These are phyloP conservation scores for Mionectes macconnelli DNA, from an alignment of 2,113 vertebrate genomes.

Conservation along the genomic window DNA sequence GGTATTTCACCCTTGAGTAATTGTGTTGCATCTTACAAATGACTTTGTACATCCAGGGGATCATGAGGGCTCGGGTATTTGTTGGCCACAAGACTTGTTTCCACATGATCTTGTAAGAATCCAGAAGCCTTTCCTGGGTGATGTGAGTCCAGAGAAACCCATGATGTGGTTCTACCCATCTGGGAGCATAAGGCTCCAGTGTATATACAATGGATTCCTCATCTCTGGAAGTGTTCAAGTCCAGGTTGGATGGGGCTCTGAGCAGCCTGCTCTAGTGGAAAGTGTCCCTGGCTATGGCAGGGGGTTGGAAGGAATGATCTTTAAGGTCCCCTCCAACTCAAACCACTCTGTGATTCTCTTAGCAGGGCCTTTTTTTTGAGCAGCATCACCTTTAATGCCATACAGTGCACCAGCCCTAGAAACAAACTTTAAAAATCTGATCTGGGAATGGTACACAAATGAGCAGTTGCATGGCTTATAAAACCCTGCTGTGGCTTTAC, in stretches of 20 bases:
- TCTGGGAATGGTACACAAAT: background rate
- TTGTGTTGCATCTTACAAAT: background rate
- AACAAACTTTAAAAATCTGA: background rate
- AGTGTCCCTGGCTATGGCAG: background rate
- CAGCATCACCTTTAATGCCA: background rate
- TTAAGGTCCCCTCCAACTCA: background rate
- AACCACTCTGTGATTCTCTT: background rate
- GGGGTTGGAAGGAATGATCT: background rate
- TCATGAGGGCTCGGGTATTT: background rate
- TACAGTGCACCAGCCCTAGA: background rate
- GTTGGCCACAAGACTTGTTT: background rate
- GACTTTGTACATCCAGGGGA: background rate
- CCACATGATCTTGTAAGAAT: background rate
- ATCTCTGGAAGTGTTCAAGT: background rate
- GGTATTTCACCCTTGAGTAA: background rate
- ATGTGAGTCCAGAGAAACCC: background rate
- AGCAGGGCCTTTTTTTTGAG: background rate
- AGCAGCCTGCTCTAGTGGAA: background rate
- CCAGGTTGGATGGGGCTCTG: background rate
- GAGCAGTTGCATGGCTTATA: background rate
- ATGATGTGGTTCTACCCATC: background rate
- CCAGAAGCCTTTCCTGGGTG: background rate
- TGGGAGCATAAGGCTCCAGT: background rate
- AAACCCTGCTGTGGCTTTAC: slow-evolving; percentile 19
- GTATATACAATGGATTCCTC: background rate